Base-by-base conservation (phyloP, 2,113 vertebrate species). In the Lynx canadensis region DNA sequence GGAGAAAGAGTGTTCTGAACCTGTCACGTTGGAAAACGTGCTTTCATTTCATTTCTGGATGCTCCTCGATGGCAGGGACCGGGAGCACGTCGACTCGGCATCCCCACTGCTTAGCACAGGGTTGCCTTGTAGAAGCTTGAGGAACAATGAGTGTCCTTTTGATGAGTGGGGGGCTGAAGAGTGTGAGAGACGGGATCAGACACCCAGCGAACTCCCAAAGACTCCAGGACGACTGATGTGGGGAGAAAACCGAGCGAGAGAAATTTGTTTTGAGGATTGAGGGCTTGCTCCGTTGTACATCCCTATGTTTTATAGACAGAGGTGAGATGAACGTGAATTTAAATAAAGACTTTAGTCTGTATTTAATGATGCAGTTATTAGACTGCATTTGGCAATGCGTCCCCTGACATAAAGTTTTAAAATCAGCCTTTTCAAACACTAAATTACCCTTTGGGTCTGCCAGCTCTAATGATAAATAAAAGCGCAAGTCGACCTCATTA, bases 371-470 rank as follows among this genome's bases (percentile, higher is more conserved):
- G 96, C 93, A 0, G 15, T 97, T 97, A 86, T 98, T 98, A 98
- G 97, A 83, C 94, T 96, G 95, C 95, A 87, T 95, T 98, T 97
- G 98, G 98, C 98, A 98, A 91, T 19, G 80, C 45, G 16, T 98
- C 97, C 97, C 90, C 33, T 98, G 98, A 97, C 97, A 97, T 97
- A 93, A 98, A 98, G 98, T 97, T 98, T 98, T 98, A 98, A 99
- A 98, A 96, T 97, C 23, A 91, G 98, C 83, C 98, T 98, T 98
- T 98, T 98, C 68, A 95, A 98, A 98, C 97, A 98, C 98, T 98
- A 97, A 98, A 98, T 98, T 98, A 98, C 98, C 97, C 98, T 98
- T 98, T 98, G 98, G 92, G 95, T 98, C 97, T 55, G 9, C 96
- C 93, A 93, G 94, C 93, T 98, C 57, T 98, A 96, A 96, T 96